A percentile compares a stretch with the other conserved stretches of the same genome.
Evolutionary conservation across 2,797 vertebrate genomes (phyloP).

Genomic region (Cyprinodon diabolis): DNA sequence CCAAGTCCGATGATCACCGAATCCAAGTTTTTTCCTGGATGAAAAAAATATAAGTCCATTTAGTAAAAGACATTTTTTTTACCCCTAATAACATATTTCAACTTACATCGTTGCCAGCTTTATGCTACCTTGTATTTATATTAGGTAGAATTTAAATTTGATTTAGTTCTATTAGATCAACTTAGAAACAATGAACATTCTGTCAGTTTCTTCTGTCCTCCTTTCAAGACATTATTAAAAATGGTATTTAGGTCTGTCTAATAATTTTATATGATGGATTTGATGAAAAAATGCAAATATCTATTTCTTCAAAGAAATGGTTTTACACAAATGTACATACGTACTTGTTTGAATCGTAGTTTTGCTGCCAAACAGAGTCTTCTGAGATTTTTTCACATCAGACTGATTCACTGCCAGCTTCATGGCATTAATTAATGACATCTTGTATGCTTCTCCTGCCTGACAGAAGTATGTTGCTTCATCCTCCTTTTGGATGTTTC

Average conservation of each 20-base stretch:
- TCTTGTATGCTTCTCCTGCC: not conserved
- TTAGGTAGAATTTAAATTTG: not conserved
- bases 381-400: not conserved
- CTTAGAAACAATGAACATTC: too few species aligned
- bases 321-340: not conserved
- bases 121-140: not conserved
- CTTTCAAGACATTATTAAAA: too few species aligned
- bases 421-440: not conserved
- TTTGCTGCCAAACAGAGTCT: not conserved
- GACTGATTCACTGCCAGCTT: conserved; percentile 32
- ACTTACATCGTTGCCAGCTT: not conserved
- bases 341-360: not conserved
- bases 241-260: too few species aligned
- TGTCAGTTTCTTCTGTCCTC: too few species aligned
- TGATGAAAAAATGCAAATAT: not conserved
- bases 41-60: not conserved
- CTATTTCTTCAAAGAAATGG: not conserved
- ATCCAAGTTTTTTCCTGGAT: not conserved
- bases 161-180: not conserved
- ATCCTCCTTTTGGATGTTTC: conserved; percentile 47
- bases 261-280: too few species aligned
- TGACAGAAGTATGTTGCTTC: conserved; percentile 59
- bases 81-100: not conserved
- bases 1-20: not conserved
- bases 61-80: not conserved